Percentiles rank a stretch among this genome's conserved stretches.
These are phyloP conservation scores for Acanthacorydalis orientalis DNA, from an alignment of 2,888 invertebrate genomes.

Conservation along the genomic window DNA sequence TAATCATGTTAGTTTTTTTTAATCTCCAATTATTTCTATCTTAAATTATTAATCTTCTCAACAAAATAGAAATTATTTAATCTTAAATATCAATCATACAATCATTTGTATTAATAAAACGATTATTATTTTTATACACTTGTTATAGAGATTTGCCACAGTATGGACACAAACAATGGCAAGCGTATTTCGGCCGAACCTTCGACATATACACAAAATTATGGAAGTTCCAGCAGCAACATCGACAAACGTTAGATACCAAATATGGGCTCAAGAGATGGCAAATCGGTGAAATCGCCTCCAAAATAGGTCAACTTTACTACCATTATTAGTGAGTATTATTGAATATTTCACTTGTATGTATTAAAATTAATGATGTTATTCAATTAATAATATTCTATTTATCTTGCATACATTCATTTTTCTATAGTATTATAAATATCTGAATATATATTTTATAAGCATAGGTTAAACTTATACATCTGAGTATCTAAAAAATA, in stretches of 20 bases:
- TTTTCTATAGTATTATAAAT: no score
- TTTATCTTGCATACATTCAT: no score
- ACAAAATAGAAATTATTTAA: no score
- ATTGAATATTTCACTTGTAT: conserved; percentile 1
- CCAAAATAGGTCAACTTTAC: conserved; percentile 95
- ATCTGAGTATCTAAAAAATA: no score
- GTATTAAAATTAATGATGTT: no score
- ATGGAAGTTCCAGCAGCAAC: conserved; percentile 97
- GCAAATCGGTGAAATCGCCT: conserved; percentile 98
- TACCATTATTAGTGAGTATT: conserved; percentile 90
- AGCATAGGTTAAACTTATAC: no score
- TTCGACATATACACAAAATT: conserved; percentile 95
- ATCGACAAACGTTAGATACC: conserved; percentile 74
- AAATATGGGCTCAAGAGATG: conserved; percentile 92
- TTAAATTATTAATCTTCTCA: no score
- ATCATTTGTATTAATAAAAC: background rate
- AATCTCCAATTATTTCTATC: no score
- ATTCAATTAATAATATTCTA: no score
- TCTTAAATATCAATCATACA: no score
- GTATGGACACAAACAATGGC: conserved; percentile 96
- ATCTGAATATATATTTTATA: no score
- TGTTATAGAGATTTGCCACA: conserved; percentile 80
- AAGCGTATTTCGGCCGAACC: conserved; percentile 89
- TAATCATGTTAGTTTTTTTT: no score
- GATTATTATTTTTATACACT: conserved; percentile 1